These are phyloP conservation scores for Pelobates fuscus DNA, from an alignment of 2,113 vertebrate species.

Conservation along the genomic window DNA sequence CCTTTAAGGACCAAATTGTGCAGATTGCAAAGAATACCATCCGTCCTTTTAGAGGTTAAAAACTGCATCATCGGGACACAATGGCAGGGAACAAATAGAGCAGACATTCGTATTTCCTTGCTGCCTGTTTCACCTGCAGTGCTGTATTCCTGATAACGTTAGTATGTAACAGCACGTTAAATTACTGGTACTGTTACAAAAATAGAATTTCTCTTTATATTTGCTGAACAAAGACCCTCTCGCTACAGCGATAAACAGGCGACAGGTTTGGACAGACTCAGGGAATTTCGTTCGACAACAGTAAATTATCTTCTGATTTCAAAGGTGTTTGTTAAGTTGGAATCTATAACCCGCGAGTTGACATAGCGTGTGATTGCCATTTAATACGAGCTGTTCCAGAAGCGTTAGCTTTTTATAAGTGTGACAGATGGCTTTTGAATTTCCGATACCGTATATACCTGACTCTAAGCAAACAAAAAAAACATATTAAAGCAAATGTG, in stretches of 20 bases:
- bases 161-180: slow-evolving; percentile 20
- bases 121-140: neutral
- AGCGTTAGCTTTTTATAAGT: neutral
- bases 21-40: too few relatives aligned
- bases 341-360: neutral
- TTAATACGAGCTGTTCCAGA: neutral
- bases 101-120: neutral
- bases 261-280: slow-evolving; percentile 5
- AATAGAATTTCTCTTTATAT: slow-evolving; percentile 42
- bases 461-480: neutral
- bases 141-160: slow-evolving; percentile 5
- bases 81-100: neutral
- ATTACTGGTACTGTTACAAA: slow-evolving; percentile 25
- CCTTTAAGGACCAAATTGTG: too few relatives aligned
- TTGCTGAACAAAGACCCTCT: slow-evolving; percentile 16
- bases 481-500: too few relatives aligned
- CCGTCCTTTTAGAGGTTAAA: too few relatives aligned
- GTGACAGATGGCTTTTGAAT: neutral
- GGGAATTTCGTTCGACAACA: slow-evolving; percentile 15
- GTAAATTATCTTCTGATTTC: slow-evolving; percentile 32
- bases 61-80: neutral
- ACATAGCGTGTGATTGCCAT: neutral
- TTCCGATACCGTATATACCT: neutral
- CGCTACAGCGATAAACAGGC: slow-evolving; percentile 38
- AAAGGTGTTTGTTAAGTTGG: slow-evolving; percentile 28